These are phyloP conservation scores for Spea bombifrons DNA, from an alignment of 2,113 vertebrate genomes.

Conservation along the genomic window DNA sequence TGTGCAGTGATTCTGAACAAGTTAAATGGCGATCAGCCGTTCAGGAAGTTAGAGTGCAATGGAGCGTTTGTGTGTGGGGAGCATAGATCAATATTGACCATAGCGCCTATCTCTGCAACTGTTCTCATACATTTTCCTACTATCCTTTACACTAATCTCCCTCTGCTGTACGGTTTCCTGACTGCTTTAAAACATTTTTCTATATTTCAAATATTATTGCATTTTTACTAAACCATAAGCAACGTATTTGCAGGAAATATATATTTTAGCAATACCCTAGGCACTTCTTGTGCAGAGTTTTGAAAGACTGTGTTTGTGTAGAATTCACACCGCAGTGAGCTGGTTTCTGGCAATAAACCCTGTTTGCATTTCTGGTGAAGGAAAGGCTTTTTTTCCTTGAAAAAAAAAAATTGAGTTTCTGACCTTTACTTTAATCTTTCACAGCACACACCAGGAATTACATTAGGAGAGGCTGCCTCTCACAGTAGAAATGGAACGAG, in stretches of 20 bases:
- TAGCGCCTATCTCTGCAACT: background rate
- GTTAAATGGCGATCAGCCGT: no score
- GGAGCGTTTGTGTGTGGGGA: no score
- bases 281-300: background rate
- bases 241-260: background rate
- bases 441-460: constrained; percentile 36
- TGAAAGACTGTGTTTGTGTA: constrained; percentile 1
- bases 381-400: background rate
- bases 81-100: no score
- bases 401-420: constrained; percentile 41
- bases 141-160: background rate
- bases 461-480: constrained; percentile 21
- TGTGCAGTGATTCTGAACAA: no score
- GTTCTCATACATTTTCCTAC: background rate
- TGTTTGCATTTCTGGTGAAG: constrained; percentile 38
- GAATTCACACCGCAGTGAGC: constrained; percentile 6
- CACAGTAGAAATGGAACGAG: constrained; percentile 1
- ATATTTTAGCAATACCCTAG: background rate
- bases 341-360: constrained; percentile 28
- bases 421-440: constrained; percentile 44
- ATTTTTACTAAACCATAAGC: background rate
- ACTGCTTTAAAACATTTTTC: background rate
- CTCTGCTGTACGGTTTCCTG: background rate
- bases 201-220: background rate
- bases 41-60: no score